phyloP scores from a whole-genome alignment of 1,140 invertebrate species.

The Drosophila nikananu region DNA sequence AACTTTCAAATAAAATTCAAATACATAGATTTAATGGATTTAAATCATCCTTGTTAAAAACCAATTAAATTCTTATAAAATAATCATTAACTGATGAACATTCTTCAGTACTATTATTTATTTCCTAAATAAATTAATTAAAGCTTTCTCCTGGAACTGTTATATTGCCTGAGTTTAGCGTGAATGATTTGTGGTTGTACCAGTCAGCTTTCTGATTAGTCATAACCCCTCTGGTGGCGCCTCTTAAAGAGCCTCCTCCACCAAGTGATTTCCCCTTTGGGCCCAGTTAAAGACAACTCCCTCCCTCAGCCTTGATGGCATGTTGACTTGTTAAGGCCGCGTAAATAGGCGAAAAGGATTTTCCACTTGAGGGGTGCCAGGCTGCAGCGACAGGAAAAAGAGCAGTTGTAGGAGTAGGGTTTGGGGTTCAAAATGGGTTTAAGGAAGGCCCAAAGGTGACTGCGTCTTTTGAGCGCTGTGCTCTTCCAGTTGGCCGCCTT shows the following conservation, averaged over 20 bases:
- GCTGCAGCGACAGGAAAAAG: conserved; percentile 40
- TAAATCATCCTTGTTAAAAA: background rate
- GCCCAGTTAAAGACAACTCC: conserved; percentile 40
- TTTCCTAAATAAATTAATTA: background rate
- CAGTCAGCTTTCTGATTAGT: conserved; percentile 4
- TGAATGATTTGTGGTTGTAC: background rate
- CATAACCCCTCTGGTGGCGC: conserved; percentile 2
- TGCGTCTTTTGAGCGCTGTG: conserved; percentile 39
- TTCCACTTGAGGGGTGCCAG: conserved; percentile 80
- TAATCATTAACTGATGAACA: background rate
- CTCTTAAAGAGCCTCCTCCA: background rate
- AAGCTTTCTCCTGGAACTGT: background rate
- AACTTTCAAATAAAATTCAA: background rate
- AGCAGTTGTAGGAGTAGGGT: conserved; percentile 9
- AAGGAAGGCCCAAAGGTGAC: background rate
- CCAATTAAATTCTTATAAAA: background rate
- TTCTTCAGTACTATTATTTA: background rate
- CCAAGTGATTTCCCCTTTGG: conserved; percentile 19
- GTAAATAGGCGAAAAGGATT: conserved; percentile 82
- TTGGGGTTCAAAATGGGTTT: background rate
- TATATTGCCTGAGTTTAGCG: background rate
- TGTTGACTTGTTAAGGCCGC: conserved; percentile 81
- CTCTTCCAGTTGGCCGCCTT: conserved; percentile 71
- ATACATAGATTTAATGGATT: background rate
- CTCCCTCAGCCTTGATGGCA: conserved; percentile 1